A percentile compares a stretch with the other conserved stretches of the same genome.
Conservation (phyloP, 35 echinoderm and acorn worm species). For the Diadema setosum region DNA sequence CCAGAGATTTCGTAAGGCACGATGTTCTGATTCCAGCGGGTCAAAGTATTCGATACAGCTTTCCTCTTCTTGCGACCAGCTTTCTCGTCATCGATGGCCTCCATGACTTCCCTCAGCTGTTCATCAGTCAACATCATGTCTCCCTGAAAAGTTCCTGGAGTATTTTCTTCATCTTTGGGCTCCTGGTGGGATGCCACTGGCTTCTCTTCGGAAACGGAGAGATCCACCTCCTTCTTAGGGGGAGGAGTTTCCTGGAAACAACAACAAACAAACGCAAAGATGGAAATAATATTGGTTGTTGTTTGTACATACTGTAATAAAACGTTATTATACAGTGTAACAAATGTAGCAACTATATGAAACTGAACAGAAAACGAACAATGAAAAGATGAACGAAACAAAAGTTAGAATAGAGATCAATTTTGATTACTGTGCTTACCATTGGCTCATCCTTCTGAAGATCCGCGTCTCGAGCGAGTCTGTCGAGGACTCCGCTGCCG, state of each 20-base stretch:
- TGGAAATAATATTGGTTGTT: background rate
- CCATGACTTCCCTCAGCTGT: background rate
- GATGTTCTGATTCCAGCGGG: background rate
- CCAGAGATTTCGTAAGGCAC: conserved; percentile 16
- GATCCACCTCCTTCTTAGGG: background rate
- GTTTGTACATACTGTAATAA: background rate
- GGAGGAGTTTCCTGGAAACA: background rate
- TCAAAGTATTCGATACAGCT: background rate
- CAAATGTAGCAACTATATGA: background rate
- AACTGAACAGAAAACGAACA: background rate
- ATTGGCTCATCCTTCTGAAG: background rate
- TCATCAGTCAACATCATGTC: background rate
- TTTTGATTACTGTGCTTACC: background rate
- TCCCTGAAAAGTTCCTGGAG: background rate
- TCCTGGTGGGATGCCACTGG: background rate
- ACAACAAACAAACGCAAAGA: background rate
- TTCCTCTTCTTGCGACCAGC: conserved; percentile 1
- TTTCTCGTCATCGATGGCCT: background rate
- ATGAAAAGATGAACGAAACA: background rate
- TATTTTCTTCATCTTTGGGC: background rate
- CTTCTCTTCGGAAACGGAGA: background rate
- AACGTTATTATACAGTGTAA: background rate
- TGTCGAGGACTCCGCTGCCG: background rate
- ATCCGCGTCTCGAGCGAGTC: background rate
- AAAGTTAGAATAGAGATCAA: background rate